Evolutionary conservation across 2,797 vertebrate genomes (phyloP).

Genomic region (Masticophis lateralis): DNA sequence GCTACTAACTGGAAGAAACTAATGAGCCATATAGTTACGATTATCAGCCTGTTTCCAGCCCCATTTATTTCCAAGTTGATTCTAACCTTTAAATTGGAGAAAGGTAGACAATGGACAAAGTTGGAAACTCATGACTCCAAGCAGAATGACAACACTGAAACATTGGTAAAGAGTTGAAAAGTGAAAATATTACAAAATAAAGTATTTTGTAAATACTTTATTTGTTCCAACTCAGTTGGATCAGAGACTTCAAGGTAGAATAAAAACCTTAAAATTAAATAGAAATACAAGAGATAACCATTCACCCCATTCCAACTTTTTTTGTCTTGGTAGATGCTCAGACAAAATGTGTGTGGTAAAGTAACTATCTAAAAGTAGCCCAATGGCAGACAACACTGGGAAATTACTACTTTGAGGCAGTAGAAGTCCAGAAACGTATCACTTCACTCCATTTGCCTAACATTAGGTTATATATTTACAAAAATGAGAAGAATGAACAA

Average conservation of each 20-base stretch:
- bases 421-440: not conserved
- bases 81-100: not conserved
- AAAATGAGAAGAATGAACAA: not conserved
- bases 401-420: not conserved
- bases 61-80: not conserved
- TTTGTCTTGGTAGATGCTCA: not conserved
- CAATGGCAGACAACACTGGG: not conserved
- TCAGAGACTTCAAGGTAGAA: not conserved
- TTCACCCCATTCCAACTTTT: not conserved
- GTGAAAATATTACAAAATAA: no score
- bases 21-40: not conserved
- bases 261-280: not conserved
- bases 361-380: not conserved
- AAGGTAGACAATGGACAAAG: not conserved
- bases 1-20: not conserved
- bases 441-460: not conserved
- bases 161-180: not conserved
- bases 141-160: not conserved
- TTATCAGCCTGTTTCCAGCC: not conserved
- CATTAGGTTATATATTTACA: not conserved
- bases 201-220: not conserved
- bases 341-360: not conserved
- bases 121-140: not conserved
- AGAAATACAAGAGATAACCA: not conserved
- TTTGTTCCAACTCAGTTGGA: not conserved